phyloP scores from a whole-genome alignment of 2,797 vertebrate species.

The Perodicticus potto region DNA sequence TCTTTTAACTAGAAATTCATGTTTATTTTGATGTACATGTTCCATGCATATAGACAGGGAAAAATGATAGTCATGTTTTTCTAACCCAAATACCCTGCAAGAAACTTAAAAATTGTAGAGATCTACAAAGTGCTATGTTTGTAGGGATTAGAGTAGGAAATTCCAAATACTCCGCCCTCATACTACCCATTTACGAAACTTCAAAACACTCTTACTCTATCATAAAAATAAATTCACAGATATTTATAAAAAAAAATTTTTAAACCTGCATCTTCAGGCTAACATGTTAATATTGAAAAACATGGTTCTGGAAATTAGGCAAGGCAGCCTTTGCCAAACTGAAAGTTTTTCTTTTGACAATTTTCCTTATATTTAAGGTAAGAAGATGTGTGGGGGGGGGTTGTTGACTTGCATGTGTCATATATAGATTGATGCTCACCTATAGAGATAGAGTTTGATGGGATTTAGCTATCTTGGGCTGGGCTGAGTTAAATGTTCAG shows the following conservation, averaged over 20 bases:
- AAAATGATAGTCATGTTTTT: not conserved
- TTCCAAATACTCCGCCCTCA: not conserved
- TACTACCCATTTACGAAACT: not conserved
- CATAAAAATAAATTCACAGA: constrained; percentile 23
- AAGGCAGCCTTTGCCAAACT: not conserved
- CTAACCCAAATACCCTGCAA: not conserved
- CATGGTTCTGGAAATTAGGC: constrained; percentile 17
- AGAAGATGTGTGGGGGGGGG: not conserved
- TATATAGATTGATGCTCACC: not conserved
- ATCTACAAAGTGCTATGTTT: not conserved
- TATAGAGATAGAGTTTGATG: not conserved
- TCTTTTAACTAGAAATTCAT: constrained; percentile 30
- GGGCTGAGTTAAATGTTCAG: not conserved
- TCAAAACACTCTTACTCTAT: not conserved
- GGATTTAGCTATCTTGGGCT: not conserved
- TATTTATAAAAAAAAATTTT: not conserved
- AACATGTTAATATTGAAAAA: constrained; percentile 46
- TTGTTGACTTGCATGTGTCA: not conserved
- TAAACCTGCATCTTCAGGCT: not conserved
- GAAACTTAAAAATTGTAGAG: not conserved
- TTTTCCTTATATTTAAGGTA: not conserved
- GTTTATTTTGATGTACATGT: constrained; percentile 43
- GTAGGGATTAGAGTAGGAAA: not conserved
- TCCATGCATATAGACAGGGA: not conserved
- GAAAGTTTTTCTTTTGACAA: not conserved